A percentile compares a stretch with the other conserved stretches of the same genome.
Evolutionary conservation across 2,797 vertebrate species (phyloP).

Genomic region (Sorex maritimensis): DNA sequence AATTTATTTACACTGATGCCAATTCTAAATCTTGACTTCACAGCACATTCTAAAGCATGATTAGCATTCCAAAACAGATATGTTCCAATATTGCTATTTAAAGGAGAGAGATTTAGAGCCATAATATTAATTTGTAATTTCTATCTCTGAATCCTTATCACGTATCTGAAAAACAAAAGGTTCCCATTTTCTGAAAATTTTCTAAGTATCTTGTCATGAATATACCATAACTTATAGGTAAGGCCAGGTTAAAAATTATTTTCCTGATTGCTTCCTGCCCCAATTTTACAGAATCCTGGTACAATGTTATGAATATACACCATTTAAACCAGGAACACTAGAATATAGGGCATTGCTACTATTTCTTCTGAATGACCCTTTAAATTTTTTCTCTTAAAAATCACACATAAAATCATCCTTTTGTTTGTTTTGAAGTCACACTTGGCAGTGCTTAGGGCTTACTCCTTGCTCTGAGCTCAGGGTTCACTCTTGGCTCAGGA

Average conservation of each 20-base stretch:
- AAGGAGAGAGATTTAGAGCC: conserved; percentile 56
- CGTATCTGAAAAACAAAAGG: conserved; percentile 48
- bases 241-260: not conserved
- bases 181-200: conserved; percentile 47
- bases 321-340: not conserved
- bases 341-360: not conserved
- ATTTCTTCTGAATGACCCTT: conserved; percentile 43
- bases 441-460: too few relatives aligned
- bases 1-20: conserved; percentile 52
- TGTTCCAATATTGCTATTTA: conserved; percentile 9
- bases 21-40: conserved; percentile 35
- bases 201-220: not conserved
- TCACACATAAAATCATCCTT: not conserved
- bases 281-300: not conserved
- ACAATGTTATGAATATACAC: too few relatives aligned
- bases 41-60: conserved; percentile 19
- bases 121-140: conserved; percentile 59
- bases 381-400: conserved; percentile 65
- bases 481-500: too few relatives aligned
- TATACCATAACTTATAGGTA: not conserved
- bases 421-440: too few relatives aligned
- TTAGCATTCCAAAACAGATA: conserved; percentile 34
- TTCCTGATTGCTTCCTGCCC: not conserved
- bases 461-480: too few relatives aligned
- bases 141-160: conserved; percentile 17